These are phyloP conservation scores for Sycophila sp. DNA, from an alignment of 1,140 invertebrate species.

Conservation along the genomic window DNA sequence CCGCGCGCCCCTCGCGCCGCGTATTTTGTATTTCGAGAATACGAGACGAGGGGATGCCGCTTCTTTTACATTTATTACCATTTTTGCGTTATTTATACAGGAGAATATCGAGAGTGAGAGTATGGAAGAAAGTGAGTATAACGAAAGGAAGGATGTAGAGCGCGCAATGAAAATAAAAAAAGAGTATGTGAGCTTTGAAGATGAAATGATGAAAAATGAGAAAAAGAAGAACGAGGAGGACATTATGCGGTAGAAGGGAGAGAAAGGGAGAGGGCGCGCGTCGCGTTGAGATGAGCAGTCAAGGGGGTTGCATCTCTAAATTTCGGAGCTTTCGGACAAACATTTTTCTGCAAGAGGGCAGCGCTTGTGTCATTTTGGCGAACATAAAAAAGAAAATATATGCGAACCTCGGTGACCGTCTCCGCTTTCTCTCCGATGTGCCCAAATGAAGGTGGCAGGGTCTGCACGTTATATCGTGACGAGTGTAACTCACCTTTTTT, in stretches of 20 bases:
- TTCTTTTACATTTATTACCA: constrained; percentile 45
- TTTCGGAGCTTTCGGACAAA: constrained; percentile 3
- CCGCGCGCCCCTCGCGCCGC: background rate
- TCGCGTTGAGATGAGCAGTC: background rate
- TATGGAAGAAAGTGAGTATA: background rate
- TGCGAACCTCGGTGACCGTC: background rate
- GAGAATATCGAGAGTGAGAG: constrained; percentile 19
- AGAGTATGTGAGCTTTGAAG: too few species aligned
- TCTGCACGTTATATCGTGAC: constrained; percentile 49
- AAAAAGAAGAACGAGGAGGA: constrained; percentile 25
- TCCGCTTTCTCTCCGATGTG: constrained; percentile 45
- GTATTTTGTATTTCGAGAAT: constrained; percentile 45
- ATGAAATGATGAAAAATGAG: too few species aligned
- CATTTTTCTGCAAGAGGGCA: background rate
- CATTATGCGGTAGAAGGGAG: constrained; percentile 24
- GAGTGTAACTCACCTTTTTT: constrained; percentile 59
- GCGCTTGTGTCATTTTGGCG: too few species aligned
- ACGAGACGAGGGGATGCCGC: constrained; percentile 28
- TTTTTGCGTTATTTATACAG: constrained; percentile 54
- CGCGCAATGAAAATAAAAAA: constrained; percentile 26
- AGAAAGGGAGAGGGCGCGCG: constrained; percentile 8
- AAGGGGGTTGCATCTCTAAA: background rate
- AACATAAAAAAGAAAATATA: too few species aligned
- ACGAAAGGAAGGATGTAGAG: constrained; percentile 24
- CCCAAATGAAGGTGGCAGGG: constrained; percentile 50